Evolutionary conservation across 1,140 invertebrate species (phyloP).

Genomic region (Meteorus sp.): DNA sequence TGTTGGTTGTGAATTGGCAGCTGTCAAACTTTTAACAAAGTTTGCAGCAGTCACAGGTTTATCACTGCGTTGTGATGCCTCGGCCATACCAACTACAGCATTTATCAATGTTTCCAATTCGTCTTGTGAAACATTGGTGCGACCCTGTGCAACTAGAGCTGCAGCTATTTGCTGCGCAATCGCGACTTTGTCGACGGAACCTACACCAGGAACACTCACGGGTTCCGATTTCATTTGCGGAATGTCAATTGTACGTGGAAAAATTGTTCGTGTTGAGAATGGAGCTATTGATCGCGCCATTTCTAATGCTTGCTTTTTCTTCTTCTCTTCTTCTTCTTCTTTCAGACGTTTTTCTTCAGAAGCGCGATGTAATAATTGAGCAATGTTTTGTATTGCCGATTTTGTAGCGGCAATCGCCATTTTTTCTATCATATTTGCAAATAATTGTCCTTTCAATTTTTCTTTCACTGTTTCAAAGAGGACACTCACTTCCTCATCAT

Average conservation of each 20-base stretch:
- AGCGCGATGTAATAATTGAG: conserved; percentile 67
- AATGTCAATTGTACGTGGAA: conserved; percentile 38
- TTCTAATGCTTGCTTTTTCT: conserved; percentile 42
- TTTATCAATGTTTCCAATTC: conserved; percentile 77
- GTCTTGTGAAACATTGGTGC: conserved; percentile 73
- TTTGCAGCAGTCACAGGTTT: conserved; percentile 61
- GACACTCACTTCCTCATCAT: conserved; percentile 70
- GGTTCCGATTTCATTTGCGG: conserved; percentile 51
- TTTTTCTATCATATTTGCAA: conserved; percentile 73
- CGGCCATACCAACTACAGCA: conserved; percentile 71
- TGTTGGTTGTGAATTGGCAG: conserved; percentile 33
- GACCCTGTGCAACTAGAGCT: conserved; percentile 74
- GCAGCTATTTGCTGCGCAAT: conserved; percentile 78
- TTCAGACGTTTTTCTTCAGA: conserved; percentile 58
- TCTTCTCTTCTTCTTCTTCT: conserved; percentile 56
- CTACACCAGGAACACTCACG: conserved; percentile 67
- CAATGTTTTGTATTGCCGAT: conserved; percentile 67
- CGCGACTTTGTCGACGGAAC: conserved; percentile 69
- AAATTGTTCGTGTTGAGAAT: conserved; percentile 40
- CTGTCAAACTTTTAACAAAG: conserved; percentile 57
- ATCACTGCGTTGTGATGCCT: conserved; percentile 60
- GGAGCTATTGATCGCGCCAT: conserved; percentile 33
- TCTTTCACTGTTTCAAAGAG: conserved; percentile 83
- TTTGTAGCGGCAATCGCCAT: conserved; percentile 66
- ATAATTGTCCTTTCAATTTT: conserved; percentile 78